Evolutionary conservation across 2,113 vertebrate species (phyloP).

Genomic region (Pristiophorus japonicus): DNA sequence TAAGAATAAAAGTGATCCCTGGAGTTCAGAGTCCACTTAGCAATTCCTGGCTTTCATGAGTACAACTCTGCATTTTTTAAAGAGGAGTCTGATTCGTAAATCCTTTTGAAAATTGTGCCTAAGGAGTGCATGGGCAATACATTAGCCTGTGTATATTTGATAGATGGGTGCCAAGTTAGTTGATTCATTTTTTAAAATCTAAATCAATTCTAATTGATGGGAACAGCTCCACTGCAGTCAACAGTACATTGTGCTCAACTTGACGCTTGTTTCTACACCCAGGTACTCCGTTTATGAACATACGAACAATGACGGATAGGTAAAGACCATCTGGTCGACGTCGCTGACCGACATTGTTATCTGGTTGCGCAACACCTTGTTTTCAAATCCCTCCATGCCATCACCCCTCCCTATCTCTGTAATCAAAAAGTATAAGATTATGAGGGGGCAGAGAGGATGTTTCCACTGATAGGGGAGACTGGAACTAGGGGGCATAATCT

Average conservation of each 20-base stretch:
- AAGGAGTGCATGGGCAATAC: background rate
- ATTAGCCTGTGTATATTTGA: background rate
- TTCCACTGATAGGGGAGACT: no score
- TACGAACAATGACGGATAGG: no score
- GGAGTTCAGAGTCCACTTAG: background rate
- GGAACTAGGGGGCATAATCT: no score
- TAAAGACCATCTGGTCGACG: no score
- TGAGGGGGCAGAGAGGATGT: no score
- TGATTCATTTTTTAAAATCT: background rate
- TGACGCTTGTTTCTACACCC: background rate
- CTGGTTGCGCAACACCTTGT: no score
- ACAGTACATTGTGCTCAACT: no score
- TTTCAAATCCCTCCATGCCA: no score
- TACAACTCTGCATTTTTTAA: background rate
- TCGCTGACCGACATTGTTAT: no score
- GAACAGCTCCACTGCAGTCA: background rate
- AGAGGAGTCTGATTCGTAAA: background rate
- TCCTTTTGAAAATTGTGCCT: background rate
- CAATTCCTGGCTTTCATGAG: background rate
- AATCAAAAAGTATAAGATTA: no score
- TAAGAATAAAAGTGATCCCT: background rate
- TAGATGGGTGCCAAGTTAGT: background rate
- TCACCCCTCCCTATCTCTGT: no score
- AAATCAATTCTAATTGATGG: constrained; percentile 2
- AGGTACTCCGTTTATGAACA: background rate